Conservation (phyloP, 2,888 invertebrate genomes). For the Cataglyphis albicans region DNA sequence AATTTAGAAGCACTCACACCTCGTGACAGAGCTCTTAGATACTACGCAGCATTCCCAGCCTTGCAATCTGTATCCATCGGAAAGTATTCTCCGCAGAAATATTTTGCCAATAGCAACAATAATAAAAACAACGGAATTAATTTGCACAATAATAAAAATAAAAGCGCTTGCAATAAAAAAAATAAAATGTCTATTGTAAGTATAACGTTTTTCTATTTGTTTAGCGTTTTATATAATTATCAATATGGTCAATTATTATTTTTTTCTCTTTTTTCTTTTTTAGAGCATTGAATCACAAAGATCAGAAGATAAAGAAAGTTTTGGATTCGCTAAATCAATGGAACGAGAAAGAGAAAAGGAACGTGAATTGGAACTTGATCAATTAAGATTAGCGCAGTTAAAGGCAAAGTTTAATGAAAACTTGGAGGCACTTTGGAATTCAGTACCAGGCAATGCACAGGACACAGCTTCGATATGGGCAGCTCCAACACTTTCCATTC, state of each 20-base stretch:
- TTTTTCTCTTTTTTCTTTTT: neutral
- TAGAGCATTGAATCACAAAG: conserved; percentile 78
- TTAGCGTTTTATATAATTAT: neutral
- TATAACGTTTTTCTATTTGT: conserved; percentile 27
- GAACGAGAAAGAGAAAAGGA: conserved; percentile 82
- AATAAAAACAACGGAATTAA: conserved; percentile 76
- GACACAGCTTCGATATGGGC: conserved; percentile 85
- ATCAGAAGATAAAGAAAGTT: conserved; percentile 81
- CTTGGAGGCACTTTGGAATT: conserved; percentile 90
- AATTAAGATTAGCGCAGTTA: conserved; percentile 88
- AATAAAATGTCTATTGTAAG: conserved; percentile 83
- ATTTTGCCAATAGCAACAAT: conserved; percentile 78
- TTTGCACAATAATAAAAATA: conserved; percentile 77
- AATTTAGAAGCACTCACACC: conserved; percentile 87
- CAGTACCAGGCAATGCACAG: conserved; percentile 86
- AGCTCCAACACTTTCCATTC: conserved; percentile 84
- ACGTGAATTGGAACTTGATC: conserved; percentile 85
- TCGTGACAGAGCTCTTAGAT: conserved; percentile 91
- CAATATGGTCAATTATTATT: neutral
- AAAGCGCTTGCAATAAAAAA: conserved; percentile 80
- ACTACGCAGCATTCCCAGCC: conserved; percentile 93
- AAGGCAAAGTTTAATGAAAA: conserved; percentile 89
- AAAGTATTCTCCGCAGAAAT: conserved; percentile 81
- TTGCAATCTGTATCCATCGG: conserved; percentile 86
- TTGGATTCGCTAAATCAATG: conserved; percentile 83